Evolutionary conservation across 2,888 invertebrate species (phyloP), one percentile per base, ranked within the genome.

Genomic region (Cheilosia grossa): DNA sequence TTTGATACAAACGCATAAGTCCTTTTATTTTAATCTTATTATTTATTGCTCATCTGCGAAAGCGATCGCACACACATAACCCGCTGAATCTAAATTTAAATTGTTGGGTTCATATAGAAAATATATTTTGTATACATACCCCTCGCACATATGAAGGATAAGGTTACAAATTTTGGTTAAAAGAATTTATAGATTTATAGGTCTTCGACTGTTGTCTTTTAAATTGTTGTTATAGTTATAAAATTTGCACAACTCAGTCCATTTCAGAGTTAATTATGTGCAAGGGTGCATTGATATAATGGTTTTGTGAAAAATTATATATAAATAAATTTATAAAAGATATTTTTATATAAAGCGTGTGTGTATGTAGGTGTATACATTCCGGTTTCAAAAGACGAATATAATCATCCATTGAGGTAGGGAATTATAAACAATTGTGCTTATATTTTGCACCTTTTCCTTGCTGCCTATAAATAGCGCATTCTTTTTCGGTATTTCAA

Each of bases 41-140:
- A 37, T 49, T 58, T 13, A 58, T 37, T 30, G 10, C 37, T 70
- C 51, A 51, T 61, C 17, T 40, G 17, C 6, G 33, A 30, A 59
- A 40, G 15, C 51, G 13, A 40, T 42, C 15, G 27, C 17, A 5
- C 13, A 44, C 30, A 64, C 47, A 56, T 37, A 53, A 63, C 44
- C 53, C 24, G 64, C 44, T 40, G 30, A 58, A 56, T 66, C 75
- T 75, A 75, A 67, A n/a, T 75, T 67, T 75, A 75, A 67, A 67
- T 51, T 51, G n/a, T n/a, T n/a, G 33, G 27, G 44, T 19, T 51
- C 30, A 51, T 19, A 30, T 37, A 61, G 56, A 44, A 44, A 47
- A 56, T 33, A 69, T 21, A 69, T 47, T 15, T 69, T n/a, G 33
- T n/a, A 49, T 27, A 58, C 17, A 58, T 58, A 70, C 15, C 27